Conservation (phyloP, 1,140 invertebrate genomes). For the Bilobella aurantiaca region DNA sequence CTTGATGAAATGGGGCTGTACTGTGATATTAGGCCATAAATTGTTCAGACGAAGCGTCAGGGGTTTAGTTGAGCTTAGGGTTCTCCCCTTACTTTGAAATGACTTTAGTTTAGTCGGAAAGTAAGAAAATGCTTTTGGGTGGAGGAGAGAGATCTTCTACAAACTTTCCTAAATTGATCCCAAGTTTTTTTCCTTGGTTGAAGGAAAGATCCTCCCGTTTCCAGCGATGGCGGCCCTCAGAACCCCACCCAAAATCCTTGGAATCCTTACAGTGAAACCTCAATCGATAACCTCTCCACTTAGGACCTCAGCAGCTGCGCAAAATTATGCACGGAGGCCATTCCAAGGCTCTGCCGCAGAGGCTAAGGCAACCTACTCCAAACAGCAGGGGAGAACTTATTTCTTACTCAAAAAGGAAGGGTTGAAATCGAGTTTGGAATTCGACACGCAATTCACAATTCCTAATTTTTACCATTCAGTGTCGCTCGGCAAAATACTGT, state of each 20-base stretch:
- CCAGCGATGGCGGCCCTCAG: conserved; percentile 21
- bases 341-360: neutral
- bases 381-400: too few species aligned
- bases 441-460: too few species aligned
- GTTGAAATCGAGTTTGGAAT: too few species aligned
- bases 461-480: too few species aligned
- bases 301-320: neutral
- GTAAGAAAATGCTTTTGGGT: neutral
- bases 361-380: too few species aligned
- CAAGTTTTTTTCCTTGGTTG: neutral
- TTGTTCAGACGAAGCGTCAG: neutral
- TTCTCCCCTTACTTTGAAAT: neutral
- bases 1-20: too few species aligned
- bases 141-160: neutral
- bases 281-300: conserved; percentile 16
- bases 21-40: too few species aligned
- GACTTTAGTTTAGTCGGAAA: neutral
- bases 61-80: neutral
- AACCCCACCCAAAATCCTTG: conserved; percentile 15
- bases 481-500: too few species aligned
- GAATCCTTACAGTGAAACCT: neutral
- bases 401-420: too few species aligned
- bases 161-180: conserved; percentile 7
- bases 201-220: conserved; percentile 22
- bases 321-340: neutral